phyloP scores from a whole-genome alignment of 2,888 invertebrate genomes.

The Graphium colonna region DNA sequence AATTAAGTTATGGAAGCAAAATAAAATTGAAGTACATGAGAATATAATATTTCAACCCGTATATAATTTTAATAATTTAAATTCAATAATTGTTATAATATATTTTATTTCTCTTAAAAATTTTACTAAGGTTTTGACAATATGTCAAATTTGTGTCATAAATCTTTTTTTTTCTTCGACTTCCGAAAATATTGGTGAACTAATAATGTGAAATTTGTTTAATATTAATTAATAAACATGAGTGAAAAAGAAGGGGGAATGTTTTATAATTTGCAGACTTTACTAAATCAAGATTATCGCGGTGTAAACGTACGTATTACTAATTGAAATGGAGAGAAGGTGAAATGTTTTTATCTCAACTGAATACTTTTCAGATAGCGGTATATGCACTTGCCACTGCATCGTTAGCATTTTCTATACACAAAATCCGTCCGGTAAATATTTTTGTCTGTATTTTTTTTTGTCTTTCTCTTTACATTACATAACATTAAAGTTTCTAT shows the following conservation, averaged over 20 bases:
- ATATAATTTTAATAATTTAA: too few relatives aligned
- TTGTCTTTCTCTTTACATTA: conserved; percentile 44
- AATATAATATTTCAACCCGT: too few relatives aligned
- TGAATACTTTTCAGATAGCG: conserved; percentile 69
- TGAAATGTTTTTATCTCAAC: conserved; percentile 31
- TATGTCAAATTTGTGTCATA: conserved; percentile 2
- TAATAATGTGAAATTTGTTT: conserved; percentile 48
- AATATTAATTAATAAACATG: conserved; percentile 49
- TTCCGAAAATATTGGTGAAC: conserved; percentile 61
- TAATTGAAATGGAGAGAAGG: conserved; percentile 13
- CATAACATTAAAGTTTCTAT: conserved; percentile 49
- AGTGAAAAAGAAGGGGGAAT: conserved; percentile 51
- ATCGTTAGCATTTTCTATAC: conserved; percentile 76
- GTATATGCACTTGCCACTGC: conserved; percentile 80
- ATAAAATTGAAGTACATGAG: too few relatives aligned
- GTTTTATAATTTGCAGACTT: conserved; percentile 50
- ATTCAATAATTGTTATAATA: too few relatives aligned
- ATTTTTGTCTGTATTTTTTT: conserved; percentile 23
- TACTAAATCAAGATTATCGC: conserved; percentile 68
- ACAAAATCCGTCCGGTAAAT: conserved; percentile 81
- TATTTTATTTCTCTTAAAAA: too few relatives aligned
- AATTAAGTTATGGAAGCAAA: too few relatives aligned
- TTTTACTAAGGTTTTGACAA: too few relatives aligned
- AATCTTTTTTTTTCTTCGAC: conserved; percentile 14
- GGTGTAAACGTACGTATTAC: conserved; percentile 64